Base-by-base conservation (phyloP, 2,888 invertebrate species). In the Spatulosminthurus flaviceps region DNA sequence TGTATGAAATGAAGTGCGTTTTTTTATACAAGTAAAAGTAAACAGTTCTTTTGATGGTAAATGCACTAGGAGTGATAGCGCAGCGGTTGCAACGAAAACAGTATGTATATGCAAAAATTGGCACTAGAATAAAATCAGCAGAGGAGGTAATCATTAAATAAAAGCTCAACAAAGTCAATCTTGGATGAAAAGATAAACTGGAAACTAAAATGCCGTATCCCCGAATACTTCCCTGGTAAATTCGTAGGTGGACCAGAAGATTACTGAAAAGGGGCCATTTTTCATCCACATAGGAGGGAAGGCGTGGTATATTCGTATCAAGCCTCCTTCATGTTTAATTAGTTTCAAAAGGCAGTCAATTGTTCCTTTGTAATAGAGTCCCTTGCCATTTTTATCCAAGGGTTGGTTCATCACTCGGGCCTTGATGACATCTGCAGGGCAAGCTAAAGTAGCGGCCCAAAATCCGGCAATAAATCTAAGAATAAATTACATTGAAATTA, bases 341-440 rank as follows among this genome's bases (percentile, higher is more conserved):
- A 29, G 1, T 43, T 71, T 41, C 11, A 9, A 7, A 11, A 71
- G 21, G n/a, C 71, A 71, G 43, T 71, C 71, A 1, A 7, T 21
- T 7, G 42, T 42, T 22, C 71, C 71, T 22, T 71, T 71, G 71
- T 71, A 71, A 22, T 29, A 71, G 1, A 71, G 0, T 9, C 71
- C 71, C 22, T 22, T n/a, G 22, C 71, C 71, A 2, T 16, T 13
- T 11, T 71, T 29, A 24, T 71, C 42, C 4, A 42, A 1, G 1
- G 71, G 71, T 42, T 71, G 71, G 22, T 71, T 71, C 41, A 71
- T 71, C n/a, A 71, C 22, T 16, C 71, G 41, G 19, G 71, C 22
- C 19, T 71, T 41, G 21, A 69, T 26, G 28, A 34, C n/a, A 28
- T 64, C 64, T 16, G 26, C 24, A 2, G 64, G 64, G 24, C 64